Base-by-base conservation (phyloP, 2,113 vertebrate species). In the Mastomys natalensis region DNA sequence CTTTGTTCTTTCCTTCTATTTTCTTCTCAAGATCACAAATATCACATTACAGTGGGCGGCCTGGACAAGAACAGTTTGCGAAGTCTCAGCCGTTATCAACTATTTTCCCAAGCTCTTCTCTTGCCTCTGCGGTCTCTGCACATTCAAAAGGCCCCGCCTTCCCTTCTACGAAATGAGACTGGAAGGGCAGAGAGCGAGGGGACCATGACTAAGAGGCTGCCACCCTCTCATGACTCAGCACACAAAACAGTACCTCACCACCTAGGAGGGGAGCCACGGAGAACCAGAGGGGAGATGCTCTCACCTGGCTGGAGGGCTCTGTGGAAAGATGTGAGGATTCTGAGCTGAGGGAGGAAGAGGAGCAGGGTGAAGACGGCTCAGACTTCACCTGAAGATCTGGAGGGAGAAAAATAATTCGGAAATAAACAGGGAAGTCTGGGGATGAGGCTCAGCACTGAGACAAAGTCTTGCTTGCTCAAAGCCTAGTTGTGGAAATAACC, bases 321-420 rank as follows among this genome's bases (percentile, higher is more conserved):
- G 98, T 94, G 1, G 98, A 98, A 19, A 97, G 98, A 92, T 0
- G 96, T 10, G 2, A 97, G 16, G 97, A 97, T 24, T 98, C 96
- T 0, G 99, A 99, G 82, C 98, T 98, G 89, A 99, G 98, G 0
- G 99, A 99, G n/a, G 98, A 98, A 0, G 99, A 99, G 0, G 99
- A 99, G 0, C 98, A 98, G 0, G 99, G 99, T 11, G 99, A 99
- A 0, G 98, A 98, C 2, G 99, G 99, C 95, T 99, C 99, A 0
- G 99, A 98, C 96, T 99, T 99, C 96, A 99, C 99, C 97, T 99
- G 99, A 72, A 99, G 99, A 97, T 99, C 99, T 99, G 93, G 0
- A 96, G 48, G 60, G 72, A 92, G 89, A 22, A 19, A 22, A 40
- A 5, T 45, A 40, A 5, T 51, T 62, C n/a, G 51, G 58, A 68